Evolutionary conservation across 1,140 invertebrate genomes (phyloP).

Genomic region (Asbolus verrucosus): DNA sequence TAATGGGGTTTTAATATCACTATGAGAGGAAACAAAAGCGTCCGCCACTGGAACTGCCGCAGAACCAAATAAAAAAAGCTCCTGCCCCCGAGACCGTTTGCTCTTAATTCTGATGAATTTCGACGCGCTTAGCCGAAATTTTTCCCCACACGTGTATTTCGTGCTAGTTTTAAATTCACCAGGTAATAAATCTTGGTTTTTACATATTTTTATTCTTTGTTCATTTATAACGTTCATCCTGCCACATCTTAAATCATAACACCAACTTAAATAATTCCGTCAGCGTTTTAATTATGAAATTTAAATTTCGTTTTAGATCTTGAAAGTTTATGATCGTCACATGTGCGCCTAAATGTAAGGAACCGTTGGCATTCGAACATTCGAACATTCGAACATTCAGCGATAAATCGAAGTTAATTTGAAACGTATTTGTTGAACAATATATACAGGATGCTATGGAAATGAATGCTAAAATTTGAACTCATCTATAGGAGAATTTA

Average conservation of each 20-base stretch:
- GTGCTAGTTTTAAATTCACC: constrained; percentile 18
- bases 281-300: not conserved
- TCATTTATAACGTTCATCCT: constrained; percentile 1
- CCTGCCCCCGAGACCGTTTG: constrained; percentile 28
- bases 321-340: too few species aligned
- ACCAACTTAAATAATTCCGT: constrained; percentile 14
- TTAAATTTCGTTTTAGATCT: not conserved
- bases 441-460: too few species aligned
- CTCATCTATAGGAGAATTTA: too few species aligned
- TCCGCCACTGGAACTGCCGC: not conserved
- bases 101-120: constrained; percentile 41
- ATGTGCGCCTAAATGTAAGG: too few species aligned
- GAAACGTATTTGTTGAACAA: too few species aligned
- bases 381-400: too few species aligned
- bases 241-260: constrained; percentile 6
- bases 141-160: constrained; percentile 25
- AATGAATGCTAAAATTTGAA: too few species aligned
- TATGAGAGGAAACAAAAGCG: constrained; percentile 28
- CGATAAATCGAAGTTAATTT: too few species aligned
- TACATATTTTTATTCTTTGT: constrained; percentile 7
- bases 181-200: constrained; percentile 23
- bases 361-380: too few species aligned
- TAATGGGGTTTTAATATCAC: constrained; percentile 19
- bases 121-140: constrained; percentile 21
- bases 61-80: constrained; percentile 23